Evolutionary conservation across 2,113 vertebrate genomes (phyloP).

Genomic region (Alligator mississippiensis): DNA sequence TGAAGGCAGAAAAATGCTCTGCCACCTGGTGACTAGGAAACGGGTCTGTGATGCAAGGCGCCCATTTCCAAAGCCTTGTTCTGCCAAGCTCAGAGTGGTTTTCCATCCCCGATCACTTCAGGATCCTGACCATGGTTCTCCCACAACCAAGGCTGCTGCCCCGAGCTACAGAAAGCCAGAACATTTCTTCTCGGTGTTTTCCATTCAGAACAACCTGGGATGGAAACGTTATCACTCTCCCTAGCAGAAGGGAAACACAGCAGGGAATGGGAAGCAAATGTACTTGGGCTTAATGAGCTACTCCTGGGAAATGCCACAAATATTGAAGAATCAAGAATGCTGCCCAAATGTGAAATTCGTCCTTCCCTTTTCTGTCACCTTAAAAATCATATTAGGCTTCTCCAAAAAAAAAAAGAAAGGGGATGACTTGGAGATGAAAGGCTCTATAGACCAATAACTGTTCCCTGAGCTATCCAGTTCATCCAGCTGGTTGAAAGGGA

Average conservation of each 20-base stretch:
- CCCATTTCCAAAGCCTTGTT: neutral
- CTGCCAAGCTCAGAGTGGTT: neutral
- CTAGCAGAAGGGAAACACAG: neutral
- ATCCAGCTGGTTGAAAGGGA: neutral
- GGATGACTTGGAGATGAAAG: too few relatives aligned
- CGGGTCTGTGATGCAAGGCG: neutral
- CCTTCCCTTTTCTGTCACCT: neutral
- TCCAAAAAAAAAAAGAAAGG: neutral
- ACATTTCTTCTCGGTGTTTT: neutral
- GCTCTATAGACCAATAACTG: too few relatives aligned
- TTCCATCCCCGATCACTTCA: neutral
- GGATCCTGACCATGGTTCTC: neutral
- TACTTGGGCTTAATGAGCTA: conserved; percentile 4
- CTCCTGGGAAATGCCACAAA: neutral
- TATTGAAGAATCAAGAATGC: neutral
- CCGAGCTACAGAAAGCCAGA: neutral
- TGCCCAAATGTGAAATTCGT: conserved; percentile 9
- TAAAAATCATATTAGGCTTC: neutral
- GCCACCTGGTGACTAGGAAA: accelerated
- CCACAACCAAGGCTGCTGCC: neutral
- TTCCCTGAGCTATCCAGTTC: too few relatives aligned
- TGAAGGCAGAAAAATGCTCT: neutral
- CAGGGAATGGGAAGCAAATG: neutral
- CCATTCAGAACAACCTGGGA: neutral
- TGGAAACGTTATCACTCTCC: neutral